Base-by-base conservation (phyloP, 2,888 invertebrate genomes). In the Sepioteuthis lessoniana region DNA sequence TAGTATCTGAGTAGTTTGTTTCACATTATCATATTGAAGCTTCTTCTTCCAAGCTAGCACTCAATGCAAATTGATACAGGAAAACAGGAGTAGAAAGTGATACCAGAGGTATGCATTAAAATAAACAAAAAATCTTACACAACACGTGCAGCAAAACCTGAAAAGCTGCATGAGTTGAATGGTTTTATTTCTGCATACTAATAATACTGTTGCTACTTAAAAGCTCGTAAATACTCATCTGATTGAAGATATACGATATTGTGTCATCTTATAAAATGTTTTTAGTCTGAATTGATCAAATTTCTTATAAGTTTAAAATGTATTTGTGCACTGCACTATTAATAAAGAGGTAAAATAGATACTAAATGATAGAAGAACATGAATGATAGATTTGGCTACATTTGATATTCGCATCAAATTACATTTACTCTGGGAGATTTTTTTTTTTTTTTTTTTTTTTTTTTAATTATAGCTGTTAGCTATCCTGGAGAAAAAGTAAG, bases 1-100 rank as follows among this genome's bases (percentile, higher is more conserved):
- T 25, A 60, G 31, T 60, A 60, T 60, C 60, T 60, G 60, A 60
- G 60, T 76, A 35, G 76, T 35, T 19, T 35, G 25, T n/a, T 76
- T 76, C n/a, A n/a, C 76, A 76, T 76, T 76, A 76, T 76, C n/a
- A 76, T 76, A 76, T 76, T 76, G 76, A 76, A 76, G n/a, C 76
- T 76, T 35, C 76, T 76, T 35, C 76, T 76, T n/a, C 76, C 76
- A 35, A 35, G 76, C 76, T 76, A 76, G n/a, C 76, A 19, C 76
- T 76, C 76, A 3, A 76, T 76, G 76, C 76, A 76, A 76, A 76
- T n/a, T 35, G n/a, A 76, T 76, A n/a, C 76, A 76, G 76, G 76
- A 76, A 76, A 76, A 76, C 35, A 16, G 16, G n/a, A 76, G 76
- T 76, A 76, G 76, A 76, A 76, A 76, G n/a, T 76, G 76, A 76